Percentiles rank a stretch among this genome's conserved stretches.
Evolutionary conservation across 37 sponge, comb jelly and placozoan species (phyloP).

Genomic region (Halichondria panicea): DNA sequence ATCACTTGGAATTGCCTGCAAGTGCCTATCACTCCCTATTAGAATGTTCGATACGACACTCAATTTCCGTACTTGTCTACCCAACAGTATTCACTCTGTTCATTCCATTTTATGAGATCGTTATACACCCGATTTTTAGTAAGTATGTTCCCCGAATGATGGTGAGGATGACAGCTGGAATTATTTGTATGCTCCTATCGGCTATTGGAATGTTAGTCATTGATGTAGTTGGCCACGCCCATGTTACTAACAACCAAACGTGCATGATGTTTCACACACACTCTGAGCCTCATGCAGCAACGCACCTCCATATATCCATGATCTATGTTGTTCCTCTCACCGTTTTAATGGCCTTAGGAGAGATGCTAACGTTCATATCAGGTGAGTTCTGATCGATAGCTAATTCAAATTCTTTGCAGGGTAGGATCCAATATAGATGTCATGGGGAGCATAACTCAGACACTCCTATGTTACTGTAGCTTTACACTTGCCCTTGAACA

Average conservation of each 20-base stretch:
- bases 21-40: too few species aligned
- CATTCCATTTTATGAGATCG: slow-evolving; percentile 38
- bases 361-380: slow-evolving; percentile 8
- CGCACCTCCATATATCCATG: too few species aligned
- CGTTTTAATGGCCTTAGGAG: slow-evolving; percentile 13
- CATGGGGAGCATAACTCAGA: too few species aligned
- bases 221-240: slow-evolving; percentile 2
- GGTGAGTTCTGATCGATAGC: background rate
- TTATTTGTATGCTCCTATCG: background rate
- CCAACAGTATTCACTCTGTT: background rate
- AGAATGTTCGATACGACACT: background rate
- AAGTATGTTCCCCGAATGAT: slow-evolving; percentile 24
- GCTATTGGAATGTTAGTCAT: background rate
- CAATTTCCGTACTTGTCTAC: background rate
- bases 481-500: too few species aligned
- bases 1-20: background rate
- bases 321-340: background rate
- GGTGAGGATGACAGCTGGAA: slow-evolving; percentile 16
- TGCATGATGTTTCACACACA: too few species aligned
- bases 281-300: too few species aligned
- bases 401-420: background rate
- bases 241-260: background rate
- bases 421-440: too few species aligned
- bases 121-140: slow-evolving; percentile 21
- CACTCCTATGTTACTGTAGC: too few species aligned